phyloP scores from a whole-genome alignment of 2,113 vertebrate species.

The Heteronetta atricapilla region DNA sequence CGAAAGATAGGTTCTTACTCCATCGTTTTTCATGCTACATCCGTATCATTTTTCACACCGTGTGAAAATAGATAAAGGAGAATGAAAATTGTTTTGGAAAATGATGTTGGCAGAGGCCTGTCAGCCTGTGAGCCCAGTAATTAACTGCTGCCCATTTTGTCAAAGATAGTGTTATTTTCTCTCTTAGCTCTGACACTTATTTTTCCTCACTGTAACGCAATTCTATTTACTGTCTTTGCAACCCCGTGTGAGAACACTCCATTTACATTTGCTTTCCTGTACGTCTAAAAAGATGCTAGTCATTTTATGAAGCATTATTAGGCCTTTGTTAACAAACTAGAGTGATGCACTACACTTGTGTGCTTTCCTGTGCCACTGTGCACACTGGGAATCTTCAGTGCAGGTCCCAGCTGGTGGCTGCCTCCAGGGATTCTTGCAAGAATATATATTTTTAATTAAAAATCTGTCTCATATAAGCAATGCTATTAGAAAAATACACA shows the following conservation, averaged over 20 bases:
- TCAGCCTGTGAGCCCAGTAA: not conserved
- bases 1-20: not conserved
- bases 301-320: not conserved
- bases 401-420: not conserved
- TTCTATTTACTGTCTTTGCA: not conserved
- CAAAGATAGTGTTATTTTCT: not conserved
- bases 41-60: not conserved
- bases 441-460: constrained; percentile 3
- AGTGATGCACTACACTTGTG: not conserved
- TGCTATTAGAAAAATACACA: not conserved
- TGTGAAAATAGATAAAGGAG: not conserved
- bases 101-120: not conserved
- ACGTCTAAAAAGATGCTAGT: not conserved
- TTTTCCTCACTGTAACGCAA: not conserved
- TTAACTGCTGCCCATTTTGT: not conserved
- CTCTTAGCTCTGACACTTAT: not conserved
- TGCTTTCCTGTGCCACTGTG: not conserved
- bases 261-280: not conserved
- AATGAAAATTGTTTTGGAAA: not conserved
- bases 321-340: not conserved
- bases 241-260: not conserved
- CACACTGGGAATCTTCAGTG: not conserved
- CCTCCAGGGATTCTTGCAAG: not conserved
- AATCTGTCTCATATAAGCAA: constrained; percentile 2
- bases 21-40: not conserved